Percentiles rank a stretch among this genome's conserved stretches.
Conservation (phyloP, 2,113 vertebrate species). For the Cricetomys ansorgei region DNA sequence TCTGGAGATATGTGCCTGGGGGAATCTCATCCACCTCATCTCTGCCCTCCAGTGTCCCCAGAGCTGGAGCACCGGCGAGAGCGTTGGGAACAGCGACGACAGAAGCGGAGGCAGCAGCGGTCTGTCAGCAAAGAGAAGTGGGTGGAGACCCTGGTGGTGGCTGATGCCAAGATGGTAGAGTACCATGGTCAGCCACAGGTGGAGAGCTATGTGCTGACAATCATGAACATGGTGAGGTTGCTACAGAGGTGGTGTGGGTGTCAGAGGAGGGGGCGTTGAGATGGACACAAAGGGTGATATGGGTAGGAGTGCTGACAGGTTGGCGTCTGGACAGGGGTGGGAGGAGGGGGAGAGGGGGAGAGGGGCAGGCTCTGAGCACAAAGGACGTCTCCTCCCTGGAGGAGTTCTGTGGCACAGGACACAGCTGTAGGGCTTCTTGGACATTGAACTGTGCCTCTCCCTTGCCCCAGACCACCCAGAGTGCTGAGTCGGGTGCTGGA, state of each 20-base stretch:
- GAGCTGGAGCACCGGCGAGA: constrained; percentile 79
- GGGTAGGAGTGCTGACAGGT: background rate
- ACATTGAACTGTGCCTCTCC: background rate
- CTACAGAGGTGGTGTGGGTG: background rate
- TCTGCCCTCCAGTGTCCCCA: constrained; percentile 45
- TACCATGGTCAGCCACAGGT: constrained; percentile 91
- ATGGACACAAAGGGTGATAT: fast-evolving
- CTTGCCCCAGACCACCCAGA: background rate
- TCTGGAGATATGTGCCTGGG: background rate
- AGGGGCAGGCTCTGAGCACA: background rate
- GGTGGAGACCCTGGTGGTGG: constrained; percentile 98
- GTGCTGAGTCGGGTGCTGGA: background rate
- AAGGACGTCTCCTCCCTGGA: background rate
- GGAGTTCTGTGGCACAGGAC: background rate
- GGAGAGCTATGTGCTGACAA: constrained; percentile 94
- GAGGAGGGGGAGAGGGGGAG: too few species aligned
- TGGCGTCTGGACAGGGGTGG: background rate
- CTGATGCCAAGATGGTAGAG: constrained; percentile 96
- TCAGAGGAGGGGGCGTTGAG: too few species aligned
- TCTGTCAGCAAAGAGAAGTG: constrained; percentile 97
- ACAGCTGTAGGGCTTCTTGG: background rate
- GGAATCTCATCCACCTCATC: background rate
- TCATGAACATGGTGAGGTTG: constrained; percentile 98
- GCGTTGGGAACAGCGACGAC: constrained; percentile 86
- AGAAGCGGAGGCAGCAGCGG: constrained; percentile 87